phyloP scores from a whole-genome alignment of 2,797 vertebrate genomes.

The Lophotriccus pileatus region DNA sequence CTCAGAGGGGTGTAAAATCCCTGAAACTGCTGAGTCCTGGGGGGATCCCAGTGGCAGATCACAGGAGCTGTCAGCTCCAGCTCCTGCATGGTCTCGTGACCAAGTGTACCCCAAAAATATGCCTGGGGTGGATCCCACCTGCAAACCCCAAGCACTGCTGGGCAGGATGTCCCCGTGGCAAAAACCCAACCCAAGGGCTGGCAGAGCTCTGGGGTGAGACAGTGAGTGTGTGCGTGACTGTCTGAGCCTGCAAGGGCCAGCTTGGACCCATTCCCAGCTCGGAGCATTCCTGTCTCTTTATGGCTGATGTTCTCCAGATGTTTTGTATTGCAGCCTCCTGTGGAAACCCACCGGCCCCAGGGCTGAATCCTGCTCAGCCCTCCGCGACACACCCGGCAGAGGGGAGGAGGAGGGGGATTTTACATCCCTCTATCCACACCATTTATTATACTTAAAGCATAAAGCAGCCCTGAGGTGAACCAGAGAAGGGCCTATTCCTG shows the following conservation, averaged over 20 bases:
- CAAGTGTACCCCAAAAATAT: background rate
- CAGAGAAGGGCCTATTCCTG: background rate
- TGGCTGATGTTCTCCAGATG: constrained; percentile 58
- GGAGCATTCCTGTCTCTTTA: constrained; percentile 35
- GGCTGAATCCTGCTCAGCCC: background rate
- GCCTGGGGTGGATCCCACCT: background rate
- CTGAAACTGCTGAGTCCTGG: background rate
- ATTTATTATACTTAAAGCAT: background rate
- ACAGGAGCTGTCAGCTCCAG: background rate
- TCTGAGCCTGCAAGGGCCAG: background rate
- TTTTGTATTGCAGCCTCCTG: constrained; percentile 5
- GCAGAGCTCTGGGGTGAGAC: background rate
- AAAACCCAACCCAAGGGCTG: background rate
- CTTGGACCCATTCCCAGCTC: background rate
- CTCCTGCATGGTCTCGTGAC: background rate
- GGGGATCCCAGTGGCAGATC: background rate
- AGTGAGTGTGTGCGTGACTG: background rate
- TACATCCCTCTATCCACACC: accelerated
- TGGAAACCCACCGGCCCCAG: background rate
- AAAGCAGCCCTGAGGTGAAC: background rate
- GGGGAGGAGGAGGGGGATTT: background rate
- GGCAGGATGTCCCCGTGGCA: background rate
- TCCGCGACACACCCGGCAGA: background rate
- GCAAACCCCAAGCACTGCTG: background rate
- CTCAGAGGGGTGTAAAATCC: background rate